These are phyloP conservation scores for Brachionus angularis DNA, from an alignment of 1,140 invertebrate genomes.

Conservation along the genomic window DNA sequence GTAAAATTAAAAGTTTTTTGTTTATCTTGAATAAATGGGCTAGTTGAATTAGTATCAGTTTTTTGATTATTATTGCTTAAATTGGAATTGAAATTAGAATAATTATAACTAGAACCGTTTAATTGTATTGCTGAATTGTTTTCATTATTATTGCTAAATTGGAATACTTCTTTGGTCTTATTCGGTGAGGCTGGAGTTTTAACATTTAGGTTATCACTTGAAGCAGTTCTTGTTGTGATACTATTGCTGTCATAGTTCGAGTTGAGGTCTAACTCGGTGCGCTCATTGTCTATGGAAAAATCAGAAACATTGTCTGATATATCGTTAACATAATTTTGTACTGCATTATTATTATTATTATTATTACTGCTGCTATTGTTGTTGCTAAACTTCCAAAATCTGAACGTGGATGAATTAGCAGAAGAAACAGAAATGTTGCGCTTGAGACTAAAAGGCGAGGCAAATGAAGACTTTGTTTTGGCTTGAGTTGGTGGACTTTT, in stretches of 20 bases:
- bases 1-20: neutral
- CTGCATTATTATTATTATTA: no score
- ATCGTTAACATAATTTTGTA: neutral
- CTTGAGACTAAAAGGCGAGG: neutral
- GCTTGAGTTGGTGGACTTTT: neutral
- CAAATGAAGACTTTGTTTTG: neutral
- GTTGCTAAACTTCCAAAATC: constrained; percentile 31
- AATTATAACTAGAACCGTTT: no score
- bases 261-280: neutral
- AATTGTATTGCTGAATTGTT: no score
- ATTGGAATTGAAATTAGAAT: no score
- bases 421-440: constrained; percentile 29
- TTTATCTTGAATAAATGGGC: neutral
- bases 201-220: constrained; percentile 18
- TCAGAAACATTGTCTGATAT: constrained; percentile 13
- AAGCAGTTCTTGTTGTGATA: neutral
- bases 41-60: neutral
- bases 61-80: no score
- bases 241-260: constrained; percentile 31
- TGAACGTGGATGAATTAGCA: constrained; percentile 11
- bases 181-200: neutral
- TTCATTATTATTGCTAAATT: constrained; percentile 1
- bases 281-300: constrained; percentile 33
- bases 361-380: no score
- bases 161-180: neutral